A percentile compares a stretch with the other conserved stretches of the same genome.
phyloP scores from a whole-genome alignment of 2,888 invertebrate genomes.

The Callyntrura guangdongensis region DNA sequence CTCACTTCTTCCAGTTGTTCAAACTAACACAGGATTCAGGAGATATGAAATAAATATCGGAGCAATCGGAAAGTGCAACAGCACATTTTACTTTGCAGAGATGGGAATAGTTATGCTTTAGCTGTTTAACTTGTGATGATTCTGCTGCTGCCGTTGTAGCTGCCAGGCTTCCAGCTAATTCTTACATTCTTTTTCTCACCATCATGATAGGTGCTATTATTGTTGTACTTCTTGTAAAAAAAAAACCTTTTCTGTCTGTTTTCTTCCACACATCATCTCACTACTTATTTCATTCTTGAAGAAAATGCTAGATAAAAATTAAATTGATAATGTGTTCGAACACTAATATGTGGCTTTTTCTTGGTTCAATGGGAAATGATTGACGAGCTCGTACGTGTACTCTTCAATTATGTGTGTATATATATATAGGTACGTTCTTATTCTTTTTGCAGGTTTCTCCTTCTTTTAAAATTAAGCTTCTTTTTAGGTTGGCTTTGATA shows the following conservation, averaged over 20 bases:
- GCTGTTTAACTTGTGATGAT: slow-evolving; percentile 18
- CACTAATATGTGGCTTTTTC: slow-evolving; percentile 78
- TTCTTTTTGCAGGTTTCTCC: slow-evolving; percentile 52
- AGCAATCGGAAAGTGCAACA: slow-evolving; percentile 5
- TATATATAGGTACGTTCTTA: not conserved
- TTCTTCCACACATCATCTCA: not conserved
- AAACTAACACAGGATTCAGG: not conserved
- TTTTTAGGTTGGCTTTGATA: not conserved
- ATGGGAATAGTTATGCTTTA: too few species aligned
- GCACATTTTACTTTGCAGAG: not conserved
- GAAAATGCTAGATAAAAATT: slow-evolving; percentile 66
- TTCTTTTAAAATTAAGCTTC: not conserved
- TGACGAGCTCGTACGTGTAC: slow-evolving; percentile 69
- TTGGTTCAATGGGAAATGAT: slow-evolving; percentile 73
- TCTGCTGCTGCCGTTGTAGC: slow-evolving; percentile 8
- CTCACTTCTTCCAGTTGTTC: slow-evolving; percentile 24
- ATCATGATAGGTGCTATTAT: slow-evolving; percentile 73
- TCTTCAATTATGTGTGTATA: slow-evolving; percentile 68
- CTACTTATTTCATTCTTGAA: slow-evolving; percentile 28
- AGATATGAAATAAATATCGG: not conserved
- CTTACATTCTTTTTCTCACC: slow-evolving; percentile 76
- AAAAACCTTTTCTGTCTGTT: not conserved
- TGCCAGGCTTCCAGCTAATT: slow-evolving; percentile 67
- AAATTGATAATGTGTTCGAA: slow-evolving; percentile 77
- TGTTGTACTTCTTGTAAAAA: slow-evolving; percentile 56